These are phyloP conservation scores for Melieria crassipennis DNA, from an alignment of 2,888 invertebrate genomes.

Conservation along the genomic window DNA sequence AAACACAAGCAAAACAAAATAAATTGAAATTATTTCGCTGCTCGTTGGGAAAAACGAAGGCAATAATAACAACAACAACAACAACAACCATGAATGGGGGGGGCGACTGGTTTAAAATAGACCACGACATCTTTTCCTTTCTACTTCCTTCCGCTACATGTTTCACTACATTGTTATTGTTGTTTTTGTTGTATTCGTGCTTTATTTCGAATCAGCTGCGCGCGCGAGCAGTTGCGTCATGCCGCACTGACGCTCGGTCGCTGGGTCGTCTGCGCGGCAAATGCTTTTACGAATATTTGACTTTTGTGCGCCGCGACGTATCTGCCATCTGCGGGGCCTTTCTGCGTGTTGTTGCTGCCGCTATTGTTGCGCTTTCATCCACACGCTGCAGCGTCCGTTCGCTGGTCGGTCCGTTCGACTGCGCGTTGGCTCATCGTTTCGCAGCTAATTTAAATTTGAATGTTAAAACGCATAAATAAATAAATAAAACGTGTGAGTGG, in stretches of 20 bases:
- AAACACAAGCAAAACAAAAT: constrained; percentile 14
- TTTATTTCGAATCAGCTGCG: too few relatives aligned
- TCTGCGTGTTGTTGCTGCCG: constrained; percentile 6
- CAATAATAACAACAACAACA: neutral
- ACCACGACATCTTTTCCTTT: too few relatives aligned
- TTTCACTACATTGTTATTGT: too few relatives aligned
- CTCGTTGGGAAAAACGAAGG: constrained; percentile 10
- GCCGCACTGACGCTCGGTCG: too few relatives aligned
- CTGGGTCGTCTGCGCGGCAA: too few relatives aligned
- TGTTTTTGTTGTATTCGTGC: too few relatives aligned
- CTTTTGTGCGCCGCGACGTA: too few relatives aligned
- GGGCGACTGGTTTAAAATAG: neutral
- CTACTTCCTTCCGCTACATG: too few relatives aligned
- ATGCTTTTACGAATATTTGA: too few relatives aligned
- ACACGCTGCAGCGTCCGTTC: constrained; percentile 15
- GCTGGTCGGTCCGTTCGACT: constrained; percentile 1
- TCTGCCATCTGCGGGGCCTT: constrained; percentile 9
- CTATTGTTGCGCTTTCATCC: neutral
- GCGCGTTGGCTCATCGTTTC: constrained; percentile 6
- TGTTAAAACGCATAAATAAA: constrained; percentile 32
- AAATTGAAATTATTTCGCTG: constrained; percentile 28
- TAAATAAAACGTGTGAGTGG: neutral
- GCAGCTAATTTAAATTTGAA: constrained; percentile 38
- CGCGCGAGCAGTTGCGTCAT: too few relatives aligned
- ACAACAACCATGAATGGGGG: neutral